Base-by-base conservation (phyloP, 2,113 vertebrate genomes). In the Bolborhynchus lineola region DNA sequence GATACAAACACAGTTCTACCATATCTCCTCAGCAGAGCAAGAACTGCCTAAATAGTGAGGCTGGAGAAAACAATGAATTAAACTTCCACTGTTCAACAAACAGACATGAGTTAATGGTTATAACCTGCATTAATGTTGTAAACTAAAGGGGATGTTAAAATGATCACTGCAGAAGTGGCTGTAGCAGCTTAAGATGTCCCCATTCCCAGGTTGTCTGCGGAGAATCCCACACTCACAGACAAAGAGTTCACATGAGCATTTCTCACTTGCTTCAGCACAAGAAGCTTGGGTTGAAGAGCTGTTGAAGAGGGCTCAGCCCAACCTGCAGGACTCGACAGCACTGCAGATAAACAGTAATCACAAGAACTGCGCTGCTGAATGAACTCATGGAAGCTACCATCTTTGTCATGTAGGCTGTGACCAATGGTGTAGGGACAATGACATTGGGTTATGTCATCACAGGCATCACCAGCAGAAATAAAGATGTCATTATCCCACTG, bases 361-460 rank as follows among this genome's bases (percentile, higher is more conserved):
- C 49, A 31, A 2, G 21, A 42, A 59, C 12, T 6, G 0, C 5
- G 6, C 71, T 33, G 55, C 10, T 24, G 81, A 44, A 39, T 23
- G 46, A 67, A n/a, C n/a, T 53, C 37, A 35, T 2, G 29, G 90
- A 39, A 74, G 35, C 26, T 70, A 63, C 60, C 35, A 46, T 25
- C 44, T 35, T 52, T 31, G 24, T 24, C 33, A 31, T 1, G 8
- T 11, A 21, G 14, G 17, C 9, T 9, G 44, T 8, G n/a, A 83
- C 29, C 5, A 0, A 29, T 1, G 0, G 33, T 12, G 26, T 16
- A 14, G 11, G 25, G 41, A 67, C 16, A 47, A 18, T 5, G 26
- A n/a, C 37, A 70, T 1, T 35, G 57, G 33, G 33, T 59, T 59
- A 35, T 33, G 35, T 15, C 21, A 35, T 33, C 57, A 59, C 21